These are phyloP conservation scores for Volucella inanis DNA, from an alignment of 2,888 invertebrate species.

Conservation along the genomic window DNA sequence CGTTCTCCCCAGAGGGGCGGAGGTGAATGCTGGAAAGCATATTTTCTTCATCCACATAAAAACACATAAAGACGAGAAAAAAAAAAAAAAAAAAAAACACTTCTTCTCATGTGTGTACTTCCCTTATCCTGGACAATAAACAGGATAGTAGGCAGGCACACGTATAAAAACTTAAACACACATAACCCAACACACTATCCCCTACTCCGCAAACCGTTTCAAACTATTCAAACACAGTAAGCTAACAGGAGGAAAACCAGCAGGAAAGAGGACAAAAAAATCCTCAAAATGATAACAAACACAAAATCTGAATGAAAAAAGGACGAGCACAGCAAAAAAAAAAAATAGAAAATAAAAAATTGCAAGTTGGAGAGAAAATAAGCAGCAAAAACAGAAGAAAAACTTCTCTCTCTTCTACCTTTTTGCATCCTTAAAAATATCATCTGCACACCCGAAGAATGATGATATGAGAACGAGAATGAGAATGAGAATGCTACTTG, in stretches of 20 bases:
- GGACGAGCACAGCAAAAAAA: constrained; percentile 2
- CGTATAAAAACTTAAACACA: constrained; percentile 69
- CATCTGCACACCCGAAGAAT: no score
- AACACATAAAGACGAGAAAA: neutral
- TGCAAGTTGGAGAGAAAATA: neutral
- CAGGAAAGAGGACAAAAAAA: constrained; percentile 14
- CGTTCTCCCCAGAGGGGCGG: constrained; percentile 8
- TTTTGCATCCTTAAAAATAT: constrained; percentile 35
- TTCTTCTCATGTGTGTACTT: constrained; percentile 35
- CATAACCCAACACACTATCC: constrained; percentile 3
- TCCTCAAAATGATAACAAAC: constrained; percentile 66
- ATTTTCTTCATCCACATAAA: constrained; percentile 42
- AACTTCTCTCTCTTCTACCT: constrained; percentile 32
- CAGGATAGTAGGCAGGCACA: constrained; percentile 64
- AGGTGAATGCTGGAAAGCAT: constrained; percentile 9
- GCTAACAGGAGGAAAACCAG: constrained; percentile 20
- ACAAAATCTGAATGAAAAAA: constrained; percentile 42
- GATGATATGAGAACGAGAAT: constrained; percentile 17
- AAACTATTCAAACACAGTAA: neutral
- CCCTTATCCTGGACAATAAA: constrained; percentile 69
- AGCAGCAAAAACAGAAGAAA: constrained; percentile 28
- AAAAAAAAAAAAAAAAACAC: constrained; percentile 1
- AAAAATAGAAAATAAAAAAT: neutral
- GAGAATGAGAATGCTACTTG: constrained; percentile 34
- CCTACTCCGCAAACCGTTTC: no score